Evolutionary conservation across 2,113 vertebrate species (phyloP).

Genomic region (Rhynchomys soricoides): DNA sequence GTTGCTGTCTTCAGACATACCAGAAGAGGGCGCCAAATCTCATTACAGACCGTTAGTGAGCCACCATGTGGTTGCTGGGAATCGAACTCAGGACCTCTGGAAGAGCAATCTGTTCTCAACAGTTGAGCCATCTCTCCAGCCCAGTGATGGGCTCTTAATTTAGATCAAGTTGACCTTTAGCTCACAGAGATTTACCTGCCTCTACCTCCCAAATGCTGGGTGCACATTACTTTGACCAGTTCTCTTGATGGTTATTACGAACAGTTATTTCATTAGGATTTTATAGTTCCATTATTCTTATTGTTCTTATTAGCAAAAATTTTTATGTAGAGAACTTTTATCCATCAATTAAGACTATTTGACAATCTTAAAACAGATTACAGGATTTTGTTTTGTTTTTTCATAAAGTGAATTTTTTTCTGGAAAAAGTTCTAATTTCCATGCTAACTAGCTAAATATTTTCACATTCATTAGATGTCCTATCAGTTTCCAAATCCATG

Average conservation of each 20-base stretch:
- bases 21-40: no score
- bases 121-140: no score
- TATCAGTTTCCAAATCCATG: not conserved
- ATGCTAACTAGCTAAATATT: constrained; percentile 8
- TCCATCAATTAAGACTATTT: not conserved
- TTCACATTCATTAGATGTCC: constrained; percentile 11
- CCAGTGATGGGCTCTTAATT: not conserved
- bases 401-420: not conserved
- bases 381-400: not conserved
- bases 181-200: not conserved
- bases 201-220: not conserved
- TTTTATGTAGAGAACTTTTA: constrained; percentile 27
- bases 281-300: not conserved
- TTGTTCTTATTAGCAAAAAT: not conserved
- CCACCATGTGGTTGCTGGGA: no score
- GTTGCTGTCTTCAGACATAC: no score
- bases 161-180: not conserved
- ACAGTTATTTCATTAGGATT: constrained; percentile 36
- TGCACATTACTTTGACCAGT: not conserved
- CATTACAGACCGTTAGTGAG: no score
- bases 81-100: no score
- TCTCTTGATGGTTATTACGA: not conserved
- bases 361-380: not conserved
- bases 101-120: no score
- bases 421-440: not conserved